Conservation (phyloP, 2,888 invertebrate genomes). For the Tetropium fuscum region DNA sequence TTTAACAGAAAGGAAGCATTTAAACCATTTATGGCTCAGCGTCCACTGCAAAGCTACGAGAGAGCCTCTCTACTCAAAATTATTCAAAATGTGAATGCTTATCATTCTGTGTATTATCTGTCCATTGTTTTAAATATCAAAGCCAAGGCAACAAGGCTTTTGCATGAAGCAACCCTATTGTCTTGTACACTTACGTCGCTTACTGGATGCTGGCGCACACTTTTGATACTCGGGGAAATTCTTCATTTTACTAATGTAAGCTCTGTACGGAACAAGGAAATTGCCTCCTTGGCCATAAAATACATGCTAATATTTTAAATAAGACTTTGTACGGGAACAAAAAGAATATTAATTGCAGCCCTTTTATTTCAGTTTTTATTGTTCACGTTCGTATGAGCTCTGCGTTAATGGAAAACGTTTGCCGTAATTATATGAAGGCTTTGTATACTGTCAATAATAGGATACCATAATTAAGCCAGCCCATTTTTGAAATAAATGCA, state of each 20-base stretch:
- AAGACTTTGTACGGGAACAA: conserved; percentile 11
- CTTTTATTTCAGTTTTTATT: conserved; percentile 2
- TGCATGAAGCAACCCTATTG: conserved; percentile 39
- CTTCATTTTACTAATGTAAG: conserved; percentile 47
- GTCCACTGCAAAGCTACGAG: conserved; percentile 1
- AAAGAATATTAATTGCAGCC: conserved; percentile 16
- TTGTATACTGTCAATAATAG: not conserved
- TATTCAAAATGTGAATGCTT: conserved; percentile 52
- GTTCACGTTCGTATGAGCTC: not conserved
- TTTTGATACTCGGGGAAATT: conserved; percentile 34
- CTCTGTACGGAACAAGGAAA: conserved; percentile 9
- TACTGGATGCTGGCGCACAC: conserved; percentile 16
- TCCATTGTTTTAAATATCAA: conserved; percentile 49
- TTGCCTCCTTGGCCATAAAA: conserved; percentile 18
- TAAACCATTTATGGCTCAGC: not conserved
- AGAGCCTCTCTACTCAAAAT: conserved; percentile 15
- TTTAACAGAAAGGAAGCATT: not conserved
- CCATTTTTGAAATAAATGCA: too few relatives aligned
- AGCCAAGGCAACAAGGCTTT: conserved; percentile 37
- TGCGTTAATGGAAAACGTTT: not conserved
- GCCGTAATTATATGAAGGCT: not conserved
- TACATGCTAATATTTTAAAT: conserved; percentile 22
- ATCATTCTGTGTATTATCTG: conserved; percentile 44
- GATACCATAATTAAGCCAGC: too few relatives aligned
- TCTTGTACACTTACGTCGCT: conserved; percentile 24